Base-by-base conservation (phyloP, 2,888 invertebrate species). In the Balanococcus diminutus region DNA sequence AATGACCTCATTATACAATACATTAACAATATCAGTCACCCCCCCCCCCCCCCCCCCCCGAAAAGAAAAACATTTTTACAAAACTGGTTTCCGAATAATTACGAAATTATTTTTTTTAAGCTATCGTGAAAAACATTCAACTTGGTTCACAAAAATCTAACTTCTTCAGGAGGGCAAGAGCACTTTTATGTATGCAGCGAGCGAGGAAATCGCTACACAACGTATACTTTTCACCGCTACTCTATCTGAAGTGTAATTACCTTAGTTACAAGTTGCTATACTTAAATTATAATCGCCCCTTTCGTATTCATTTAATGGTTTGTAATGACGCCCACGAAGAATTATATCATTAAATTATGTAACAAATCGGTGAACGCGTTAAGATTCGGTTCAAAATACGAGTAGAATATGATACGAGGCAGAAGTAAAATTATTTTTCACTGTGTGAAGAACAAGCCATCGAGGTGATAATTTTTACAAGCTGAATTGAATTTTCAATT, bases 251-350 rank as follows among this genome's bases (percentile, higher is more conserved):
- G 51, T 51, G 51, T 67, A 67, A 67, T 67, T 67, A 67, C 61
- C 61, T 28, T 67, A 25, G 61, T 28, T 28, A 28, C 61, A 67
- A 67, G 25, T 25, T 67, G 61, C 61, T 28, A 28, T 25, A 67
- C 61, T 67, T 28, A 14, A 28, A 28, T 67, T 67, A 67, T 28
- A 22, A 67, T 67, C 61, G 25, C 28, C 28, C 61, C 11, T 22
- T 11, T 67, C 5, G 1, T n/a, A 67, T 67, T 67, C 61, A 14
- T 67, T 67, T 67, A 67, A 25, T 67, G 28, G 61, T 67, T 67
- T 28, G 61, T 67, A 67, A 67, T 67, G 28, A 67, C 61, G 61
- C 61, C 61, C 61, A 67, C 61, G 61, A 67, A 22, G 61, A 67
- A 28, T 67, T 67, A 28, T 67, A 67, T 67, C 61, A 67, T 67